These are phyloP conservation scores for Vanacampus margaritifer DNA, from an alignment of 2,113 vertebrate genomes.

Conservation along the genomic window DNA sequence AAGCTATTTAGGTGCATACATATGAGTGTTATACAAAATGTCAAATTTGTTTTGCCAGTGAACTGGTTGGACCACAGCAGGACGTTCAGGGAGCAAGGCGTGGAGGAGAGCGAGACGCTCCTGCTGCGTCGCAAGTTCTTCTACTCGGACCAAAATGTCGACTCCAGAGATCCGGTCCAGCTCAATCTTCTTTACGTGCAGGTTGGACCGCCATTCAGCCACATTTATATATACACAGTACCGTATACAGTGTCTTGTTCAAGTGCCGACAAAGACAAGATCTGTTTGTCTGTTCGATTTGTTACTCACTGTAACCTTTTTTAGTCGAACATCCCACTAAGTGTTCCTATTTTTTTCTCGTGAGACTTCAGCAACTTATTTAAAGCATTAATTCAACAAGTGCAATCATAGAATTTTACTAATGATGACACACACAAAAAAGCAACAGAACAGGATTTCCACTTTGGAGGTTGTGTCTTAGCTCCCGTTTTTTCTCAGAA, in stretches of 20 bases:
- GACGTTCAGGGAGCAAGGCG: constrained; percentile 94
- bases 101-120: constrained; percentile 91
- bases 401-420: too few relatives aligned
- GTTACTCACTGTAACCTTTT: not conserved
- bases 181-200: constrained; percentile 98
- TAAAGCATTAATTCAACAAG: too few relatives aligned
- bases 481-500: too few relatives aligned
- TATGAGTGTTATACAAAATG: not conserved
- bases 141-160: constrained; percentile 99
- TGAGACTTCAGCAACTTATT: too few relatives aligned
- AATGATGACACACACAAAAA: too few relatives aligned
- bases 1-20: too few relatives aligned
- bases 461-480: too few relatives aligned
- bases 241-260: not conserved
- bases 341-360: too few relatives aligned
- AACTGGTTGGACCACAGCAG: constrained; percentile 98
- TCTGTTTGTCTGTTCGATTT: not conserved
- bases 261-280: not conserved
- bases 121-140: constrained; percentile 95
- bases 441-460: too few relatives aligned
- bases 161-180: constrained; percentile 95
- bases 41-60: constrained; percentile 66
- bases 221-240: not conserved
- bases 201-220: constrained; percentile 63
- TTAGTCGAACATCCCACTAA: too few relatives aligned